These are phyloP conservation scores for Xestoiulus laeticollis DNA, from an alignment of 2,888 invertebrate genomes.

Conservation along the genomic window DNA sequence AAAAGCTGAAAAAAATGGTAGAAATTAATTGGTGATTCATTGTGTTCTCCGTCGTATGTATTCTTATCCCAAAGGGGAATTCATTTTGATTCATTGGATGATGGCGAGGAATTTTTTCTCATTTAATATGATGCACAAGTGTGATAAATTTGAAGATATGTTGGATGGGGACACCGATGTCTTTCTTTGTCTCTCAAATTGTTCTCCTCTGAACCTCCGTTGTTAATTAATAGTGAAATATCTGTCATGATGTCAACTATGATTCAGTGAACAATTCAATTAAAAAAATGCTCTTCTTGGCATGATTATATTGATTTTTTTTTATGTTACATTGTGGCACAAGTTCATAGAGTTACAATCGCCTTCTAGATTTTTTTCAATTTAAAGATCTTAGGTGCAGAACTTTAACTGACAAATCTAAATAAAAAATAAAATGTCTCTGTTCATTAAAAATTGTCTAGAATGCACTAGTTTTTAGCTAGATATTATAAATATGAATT, in stretches of 20 bases:
- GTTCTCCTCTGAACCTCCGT: neutral
- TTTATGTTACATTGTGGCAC: too few relatives aligned
- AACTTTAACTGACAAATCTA: too few relatives aligned
- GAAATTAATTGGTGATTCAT: neutral
- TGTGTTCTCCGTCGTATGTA: neutral
- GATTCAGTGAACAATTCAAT: neutral
- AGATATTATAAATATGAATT: too few relatives aligned
- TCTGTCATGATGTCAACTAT: neutral
- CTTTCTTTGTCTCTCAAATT: neutral
- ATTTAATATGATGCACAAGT: constrained; percentile 2
- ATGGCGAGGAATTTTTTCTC: neutral
- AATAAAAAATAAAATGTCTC: too few relatives aligned
- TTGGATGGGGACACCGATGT: neutral
- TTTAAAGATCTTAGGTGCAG: too few relatives aligned
- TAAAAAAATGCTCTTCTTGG: neutral
- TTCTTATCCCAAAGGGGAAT: too few relatives aligned
- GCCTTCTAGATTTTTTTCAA: too few relatives aligned
- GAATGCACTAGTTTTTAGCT: too few relatives aligned
- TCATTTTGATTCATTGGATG: neutral
- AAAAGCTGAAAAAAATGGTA: neutral
- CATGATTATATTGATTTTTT: constrained; percentile 8
- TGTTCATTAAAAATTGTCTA: too few relatives aligned
- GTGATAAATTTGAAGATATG: constrained; percentile 16
- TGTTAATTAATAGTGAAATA: constrained; percentile 11
- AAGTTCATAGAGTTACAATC: neutral